Percentiles rank a stretch among this genome's conserved stretches.
phyloP scores from a whole-genome alignment of 2,797 vertebrate species.

The Loriculus beryllinus region DNA sequence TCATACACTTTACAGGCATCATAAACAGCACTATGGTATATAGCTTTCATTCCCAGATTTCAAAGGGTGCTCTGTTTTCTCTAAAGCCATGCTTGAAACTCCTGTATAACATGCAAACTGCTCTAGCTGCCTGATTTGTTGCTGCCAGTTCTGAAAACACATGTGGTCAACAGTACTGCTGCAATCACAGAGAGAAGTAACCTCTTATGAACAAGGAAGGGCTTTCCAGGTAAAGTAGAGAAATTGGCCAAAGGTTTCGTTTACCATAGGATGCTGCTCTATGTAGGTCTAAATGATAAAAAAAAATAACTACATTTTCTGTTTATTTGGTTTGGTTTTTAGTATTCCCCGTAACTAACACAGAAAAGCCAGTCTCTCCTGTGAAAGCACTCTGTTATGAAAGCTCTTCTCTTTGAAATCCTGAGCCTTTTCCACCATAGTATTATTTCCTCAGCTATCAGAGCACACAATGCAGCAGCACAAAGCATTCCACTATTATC shows the following conservation, averaged over 20 bases:
- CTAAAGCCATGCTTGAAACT: neutral
- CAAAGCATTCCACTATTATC: constrained; percentile 39
- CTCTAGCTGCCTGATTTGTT: neutral
- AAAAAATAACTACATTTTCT: neutral
- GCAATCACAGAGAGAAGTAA: neutral
- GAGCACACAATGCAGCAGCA: neutral
- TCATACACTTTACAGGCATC: neutral
- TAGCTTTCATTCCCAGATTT: neutral
- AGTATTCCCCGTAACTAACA: neutral
- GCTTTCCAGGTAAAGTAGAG: neutral
- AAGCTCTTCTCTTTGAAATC: constrained; percentile 15
- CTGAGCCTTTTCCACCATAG: constrained; percentile 8
- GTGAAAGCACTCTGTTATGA: neutral
- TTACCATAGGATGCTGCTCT: neutral
- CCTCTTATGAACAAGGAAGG: neutral
- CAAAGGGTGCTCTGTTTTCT: neutral
- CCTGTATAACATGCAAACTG: neutral
- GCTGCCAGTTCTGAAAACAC: neutral
- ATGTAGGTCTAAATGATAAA: neutral
- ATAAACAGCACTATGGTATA: neutral
- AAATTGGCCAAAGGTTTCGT: neutral
- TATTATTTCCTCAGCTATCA: constrained; percentile 20
- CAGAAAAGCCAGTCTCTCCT: neutral
- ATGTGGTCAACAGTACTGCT: neutral
- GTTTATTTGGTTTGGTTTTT: neutral